Conservation (phyloP, 2,888 invertebrate species). For the Eumerus sabulonum region DNA sequence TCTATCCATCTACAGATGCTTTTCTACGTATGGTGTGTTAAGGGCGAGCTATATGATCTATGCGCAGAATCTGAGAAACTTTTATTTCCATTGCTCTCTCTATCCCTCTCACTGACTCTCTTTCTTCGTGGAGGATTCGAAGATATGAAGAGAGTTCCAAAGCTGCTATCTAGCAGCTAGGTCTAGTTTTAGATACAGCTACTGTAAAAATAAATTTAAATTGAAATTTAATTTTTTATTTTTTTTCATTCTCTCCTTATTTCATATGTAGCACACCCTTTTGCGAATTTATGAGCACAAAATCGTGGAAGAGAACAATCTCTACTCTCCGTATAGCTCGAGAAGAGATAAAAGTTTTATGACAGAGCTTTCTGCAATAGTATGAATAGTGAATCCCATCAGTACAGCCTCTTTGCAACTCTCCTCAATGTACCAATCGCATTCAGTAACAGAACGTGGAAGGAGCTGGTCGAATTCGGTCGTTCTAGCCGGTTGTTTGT, state of each 20-base stretch:
- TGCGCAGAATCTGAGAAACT: constrained; percentile 53
- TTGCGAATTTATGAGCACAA: too few relatives aligned
- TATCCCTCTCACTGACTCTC: neutral
- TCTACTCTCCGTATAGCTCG: constrained; percentile 6
- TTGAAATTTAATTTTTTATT: too few relatives aligned
- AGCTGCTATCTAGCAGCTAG: too few relatives aligned
- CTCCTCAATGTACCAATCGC: constrained; percentile 39
- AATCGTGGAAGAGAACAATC: neutral
- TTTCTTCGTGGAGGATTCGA: neutral
- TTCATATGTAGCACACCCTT: too few relatives aligned
- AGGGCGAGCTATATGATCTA: constrained; percentile 46
- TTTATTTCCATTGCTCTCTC: constrained; percentile 4
- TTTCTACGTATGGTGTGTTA: constrained; percentile 11
- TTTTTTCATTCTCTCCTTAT: too few relatives aligned
- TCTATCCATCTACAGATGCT: too few relatives aligned
- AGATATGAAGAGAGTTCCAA: constrained; percentile 25
- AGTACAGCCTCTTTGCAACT: constrained; percentile 61
- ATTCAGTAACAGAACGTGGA: constrained; percentile 62
- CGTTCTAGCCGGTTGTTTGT: constrained; percentile 29
- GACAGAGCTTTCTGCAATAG: constrained; percentile 42
- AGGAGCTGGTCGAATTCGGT: constrained; percentile 50
- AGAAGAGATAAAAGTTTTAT: constrained; percentile 38
- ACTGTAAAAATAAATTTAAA: too few relatives aligned
- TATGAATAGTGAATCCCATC: constrained; percentile 30
- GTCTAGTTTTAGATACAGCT: too few relatives aligned